phyloP scores from a whole-genome alignment of 2,797 vertebrate species.

The Cephalopachus bancanus region DNA sequence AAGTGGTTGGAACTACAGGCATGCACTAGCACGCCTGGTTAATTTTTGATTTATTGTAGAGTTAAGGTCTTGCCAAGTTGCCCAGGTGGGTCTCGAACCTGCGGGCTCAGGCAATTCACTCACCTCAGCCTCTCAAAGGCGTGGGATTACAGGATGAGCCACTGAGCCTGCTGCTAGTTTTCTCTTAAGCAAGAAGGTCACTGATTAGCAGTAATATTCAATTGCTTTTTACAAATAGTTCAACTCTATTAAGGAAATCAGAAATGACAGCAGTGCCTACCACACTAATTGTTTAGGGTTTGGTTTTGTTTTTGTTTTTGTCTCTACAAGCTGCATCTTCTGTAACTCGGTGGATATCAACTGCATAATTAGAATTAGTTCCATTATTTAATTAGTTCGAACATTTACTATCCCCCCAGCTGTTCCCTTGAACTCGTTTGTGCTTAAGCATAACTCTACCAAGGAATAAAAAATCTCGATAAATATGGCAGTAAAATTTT shows the following conservation, averaged over 20 bases:
- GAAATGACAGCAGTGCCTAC: not conserved
- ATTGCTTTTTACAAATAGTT: not conserved
- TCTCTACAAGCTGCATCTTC: not conserved
- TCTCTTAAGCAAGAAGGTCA: not conserved
- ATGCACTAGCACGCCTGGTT: too few species aligned
- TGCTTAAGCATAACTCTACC: not conserved
- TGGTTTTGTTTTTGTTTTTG: not conserved
- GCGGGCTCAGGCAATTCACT: too few species aligned
- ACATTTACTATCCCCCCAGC: not conserved
- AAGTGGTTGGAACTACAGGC: too few species aligned
- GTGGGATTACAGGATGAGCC: too few species aligned
- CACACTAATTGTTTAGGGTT: not conserved
- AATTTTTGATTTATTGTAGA: too few species aligned
- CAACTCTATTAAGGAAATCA: conserved; percentile 13
- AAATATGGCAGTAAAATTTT: not conserved
- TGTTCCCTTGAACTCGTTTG: conserved; percentile 52
- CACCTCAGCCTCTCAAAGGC: too few species aligned
- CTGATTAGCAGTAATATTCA: not conserved
- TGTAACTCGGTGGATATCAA: not conserved
- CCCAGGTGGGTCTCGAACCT: too few species aligned
- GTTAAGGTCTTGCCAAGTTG: too few species aligned
- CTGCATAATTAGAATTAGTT: not conserved
- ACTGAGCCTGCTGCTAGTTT: not conserved
- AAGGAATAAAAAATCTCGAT: not conserved
- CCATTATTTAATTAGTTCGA: conserved; percentile 33